Evolutionary conservation across 2,797 vertebrate genomes (phyloP), one percentile per base, ranked within the genome.

Genomic region (Dicrostonyx torquatus): DNA sequence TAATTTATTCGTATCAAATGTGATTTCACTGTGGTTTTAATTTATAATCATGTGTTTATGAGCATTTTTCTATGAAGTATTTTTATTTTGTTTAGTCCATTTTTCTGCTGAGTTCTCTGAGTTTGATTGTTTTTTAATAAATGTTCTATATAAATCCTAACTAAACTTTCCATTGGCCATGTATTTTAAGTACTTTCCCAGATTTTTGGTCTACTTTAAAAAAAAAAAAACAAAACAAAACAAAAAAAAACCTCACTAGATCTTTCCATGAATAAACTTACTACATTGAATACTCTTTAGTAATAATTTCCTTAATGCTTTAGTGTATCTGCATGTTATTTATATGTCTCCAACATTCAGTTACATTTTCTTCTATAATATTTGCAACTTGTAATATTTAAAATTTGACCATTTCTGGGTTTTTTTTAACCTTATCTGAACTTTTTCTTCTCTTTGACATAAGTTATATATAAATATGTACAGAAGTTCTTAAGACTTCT

Each of bases 291-390:
- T 86, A 68, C 66, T 22, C 15, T 40, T 78, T 79, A 24, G 78
- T 15, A 84, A 66, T 62, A 62, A 53, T 90, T 91, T 85, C 13
- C 2, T 68, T 48, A 80, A 29, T 43, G 72, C 12, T 22, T 53
- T 62, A 76, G 26, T 6, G 53, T 43, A 70, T 75, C 73, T 83
- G 12, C 13, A 48, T 68, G 10, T 31, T 89, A 75, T 48, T 92
- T 58, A 6, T 48, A 11, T 89, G 79, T 88, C 20, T 79, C 10
- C 66, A 15, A 68, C 22, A 75, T 50, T 37, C 45, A 77, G 34
- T 43, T 73, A 34, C 8, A 58, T 91, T 83, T 92, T 9, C 60
- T 94, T 92, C 6, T 73, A 77, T 55, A 48, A 68, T 90, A 84
- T 58, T 72, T 72, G 22, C 31, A 86, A 70, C 18, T 40, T 75